Percentiles rank a stretch among this genome's conserved stretches.
These are phyloP conservation scores for Spermophilus dauricus DNA, from an alignment of 2,113 vertebrate genomes.

Conservation along the genomic window DNA sequence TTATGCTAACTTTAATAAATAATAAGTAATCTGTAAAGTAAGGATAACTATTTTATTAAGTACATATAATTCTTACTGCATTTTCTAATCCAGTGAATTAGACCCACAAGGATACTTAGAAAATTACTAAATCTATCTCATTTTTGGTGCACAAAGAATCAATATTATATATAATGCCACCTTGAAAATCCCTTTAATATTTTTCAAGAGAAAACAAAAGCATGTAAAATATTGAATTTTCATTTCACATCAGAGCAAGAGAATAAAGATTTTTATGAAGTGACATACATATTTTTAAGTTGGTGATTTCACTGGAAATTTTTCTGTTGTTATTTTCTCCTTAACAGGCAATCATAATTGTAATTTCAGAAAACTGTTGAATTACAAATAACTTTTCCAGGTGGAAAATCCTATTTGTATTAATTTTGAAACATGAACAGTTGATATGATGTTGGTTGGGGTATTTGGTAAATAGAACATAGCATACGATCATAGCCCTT, in stretches of 20 bases:
- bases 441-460: neutral
- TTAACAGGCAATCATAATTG: neutral
- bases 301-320: neutral
- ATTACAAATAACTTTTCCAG: neutral
- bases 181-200: neutral
- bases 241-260: neutral
- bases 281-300: constrained; percentile 16
- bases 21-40: neutral
- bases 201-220: constrained; percentile 2
- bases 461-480: neutral
- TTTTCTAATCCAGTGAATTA: neutral
- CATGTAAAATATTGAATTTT: neutral
- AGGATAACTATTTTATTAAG: neutral
- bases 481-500: neutral
- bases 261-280: neutral
- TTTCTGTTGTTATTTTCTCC: neutral
- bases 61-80: neutral
- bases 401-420: neutral
- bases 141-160: neutral
- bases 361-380: constrained; percentile 21
- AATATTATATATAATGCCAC: no score
- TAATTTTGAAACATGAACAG: neutral
- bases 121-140: neutral
- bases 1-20: constrained; percentile 16
- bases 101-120: neutral